Evolutionary conservation across 2,113 vertebrate genomes (phyloP), one percentile per base, ranked within the genome.

Genomic region (Caloenas nicobarica): DNA sequence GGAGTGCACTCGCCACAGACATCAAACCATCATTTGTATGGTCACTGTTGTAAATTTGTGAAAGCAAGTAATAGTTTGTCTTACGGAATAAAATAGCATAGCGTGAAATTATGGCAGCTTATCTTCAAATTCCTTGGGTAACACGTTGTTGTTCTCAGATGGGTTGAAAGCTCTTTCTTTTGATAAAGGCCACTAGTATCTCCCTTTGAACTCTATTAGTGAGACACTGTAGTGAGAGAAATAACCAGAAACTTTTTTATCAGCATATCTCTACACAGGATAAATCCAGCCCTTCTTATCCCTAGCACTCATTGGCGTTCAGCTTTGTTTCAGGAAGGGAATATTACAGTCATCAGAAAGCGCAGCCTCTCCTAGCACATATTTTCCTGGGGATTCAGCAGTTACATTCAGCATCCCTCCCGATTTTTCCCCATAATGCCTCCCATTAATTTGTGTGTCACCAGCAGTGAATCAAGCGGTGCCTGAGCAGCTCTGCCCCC

Each of bases 61-160:
- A 87, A 91, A 95, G 76, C 72, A 86, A 93, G 77, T 84, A 95
- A 89, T 64, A 86, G 89, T 93, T 95, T 92, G 61, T 87, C 89
- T 92, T 57, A 81, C 31, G 48, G 88, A 91, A 95, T 92, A 95
- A 95, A 95, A 97, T 89, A 95, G 91, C 91, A 93, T 38, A 91
- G 94, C 53, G 9, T 95, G 94, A 97, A 95, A 96, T 91, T 91
- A 92, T 60, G 84, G 70, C 72, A 87, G 57, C 83, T 89, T 92
- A 93, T 93, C 93, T 93, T 89, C 73, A 48, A 84, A 92, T 91
- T 96, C 89, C 73, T 95, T 87, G 88, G 92, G 78, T 62, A 89
- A 81, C 74, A 93, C 40, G 69, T 19, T 72, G 65, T 91, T 96
- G 65, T 44, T 93, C 29, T 93, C 83, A 91, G 91, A 88, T 88